Base-by-base conservation (phyloP, 1,140 invertebrate genomes). In the Hesperophylax magnus region DNA sequence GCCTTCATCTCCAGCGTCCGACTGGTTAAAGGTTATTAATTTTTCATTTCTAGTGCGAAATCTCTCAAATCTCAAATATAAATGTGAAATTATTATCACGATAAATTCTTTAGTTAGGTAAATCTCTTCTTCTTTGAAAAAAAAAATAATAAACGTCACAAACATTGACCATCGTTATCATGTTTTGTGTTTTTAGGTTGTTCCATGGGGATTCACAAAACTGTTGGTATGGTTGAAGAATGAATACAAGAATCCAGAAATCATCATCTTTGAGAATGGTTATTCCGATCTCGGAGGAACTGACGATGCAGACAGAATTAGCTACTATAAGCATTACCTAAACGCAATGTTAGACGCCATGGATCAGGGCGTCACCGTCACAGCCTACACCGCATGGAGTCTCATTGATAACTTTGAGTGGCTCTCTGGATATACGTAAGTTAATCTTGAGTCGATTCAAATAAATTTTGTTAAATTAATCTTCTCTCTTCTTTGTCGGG, bases 351-450 rank as follows among this genome's bases (percentile, higher is more conserved):
- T 95, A 9, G 91, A 93, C 85, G 94, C 94, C 4, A 90, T 95
- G n/a, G 79, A 79, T 24, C 86, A 91, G 27, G 93, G 95, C 83
- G 93, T 91, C 39, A 92, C 95, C 84, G 88, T 97, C 0, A 90
- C 88, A 39, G 93, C 91, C 0, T 96, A 95, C 82, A 92, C 92
- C 31, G 90, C 90, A 17, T 95, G 94, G 94, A 93, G 92, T 67
- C 85, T 95, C 24, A 91, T 95, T 88, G 94, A 96, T 82, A 94
- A 93, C 84, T 94, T 94, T 84, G 94, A 95, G 87, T 95, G 94
- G 93, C 88, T 89, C 61, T 88, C 86, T 20, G 92, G 92, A 63
- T 92, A 91, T 83, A 89, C 86, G 90, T 91, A 84, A 87, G 87
- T 87, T 54, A 27, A 1, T 47, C 11, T 47, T 11, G 39, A 14